Percentiles rank a stretch among this genome's conserved stretches.
Evolutionary conservation across 2,888 invertebrate species (phyloP).

Genomic region (Patella ulyssiponensis): DNA sequence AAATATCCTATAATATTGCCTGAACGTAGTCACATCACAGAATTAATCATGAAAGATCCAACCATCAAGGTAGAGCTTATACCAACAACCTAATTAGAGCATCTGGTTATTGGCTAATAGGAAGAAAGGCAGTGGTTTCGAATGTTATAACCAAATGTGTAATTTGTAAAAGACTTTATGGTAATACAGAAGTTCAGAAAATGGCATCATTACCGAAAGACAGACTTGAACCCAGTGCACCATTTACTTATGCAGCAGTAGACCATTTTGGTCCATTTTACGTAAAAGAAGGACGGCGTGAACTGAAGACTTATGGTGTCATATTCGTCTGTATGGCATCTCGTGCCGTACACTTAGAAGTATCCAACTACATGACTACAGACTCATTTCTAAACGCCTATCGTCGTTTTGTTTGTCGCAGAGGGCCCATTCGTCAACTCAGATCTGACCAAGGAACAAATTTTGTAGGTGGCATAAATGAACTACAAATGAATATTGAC

Average conservation of each 20-base stretch:
- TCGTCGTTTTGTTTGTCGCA: constrained; percentile 20
- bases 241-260: constrained; percentile 25
- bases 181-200: constrained; percentile 17
- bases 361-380: constrained; percentile 36
- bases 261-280: constrained; percentile 36
- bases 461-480: constrained; percentile 38
- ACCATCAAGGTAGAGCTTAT: not conserved
- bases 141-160: not conserved
- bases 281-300: constrained; percentile 49
- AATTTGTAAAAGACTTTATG: constrained; percentile 1
- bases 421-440: constrained; percentile 39
- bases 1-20: constrained; percentile 22
- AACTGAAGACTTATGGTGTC: constrained; percentile 55
- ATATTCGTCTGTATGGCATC: constrained; percentile 62
- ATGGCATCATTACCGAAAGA: constrained; percentile 28
- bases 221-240: constrained; percentile 18
- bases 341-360: constrained; percentile 61
- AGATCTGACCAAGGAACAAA: constrained; percentile 42
- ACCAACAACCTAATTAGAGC: not conserved
- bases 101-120: not conserved
- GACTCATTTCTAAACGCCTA: constrained; percentile 42
- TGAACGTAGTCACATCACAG: constrained; percentile 14
- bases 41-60: constrained; percentile 12
- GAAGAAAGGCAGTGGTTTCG: not conserved
- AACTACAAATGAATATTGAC: constrained; percentile 14